Evolutionary conservation across 2,113 vertebrate species (phyloP).

Genomic region (Haemorhous mexicanus): DNA sequence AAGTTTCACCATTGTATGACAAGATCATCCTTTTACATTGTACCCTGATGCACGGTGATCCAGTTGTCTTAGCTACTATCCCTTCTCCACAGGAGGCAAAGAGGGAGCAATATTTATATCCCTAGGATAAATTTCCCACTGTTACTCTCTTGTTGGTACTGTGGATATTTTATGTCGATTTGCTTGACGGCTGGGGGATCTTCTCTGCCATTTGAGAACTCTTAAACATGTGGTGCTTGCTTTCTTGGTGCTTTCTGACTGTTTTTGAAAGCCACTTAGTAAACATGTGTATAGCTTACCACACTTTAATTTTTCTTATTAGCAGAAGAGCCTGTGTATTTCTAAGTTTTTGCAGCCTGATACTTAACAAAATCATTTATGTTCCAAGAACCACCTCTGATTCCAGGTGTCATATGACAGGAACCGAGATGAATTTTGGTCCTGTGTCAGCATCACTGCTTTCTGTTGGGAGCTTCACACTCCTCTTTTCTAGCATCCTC

Average conservation of each 20-base stretch:
- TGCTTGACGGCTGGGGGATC: not conserved
- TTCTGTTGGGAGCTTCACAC: not conserved
- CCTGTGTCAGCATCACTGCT: not conserved
- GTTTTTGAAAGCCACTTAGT: not conserved
- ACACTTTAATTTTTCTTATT: not conserved
- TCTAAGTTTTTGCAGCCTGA: not conserved
- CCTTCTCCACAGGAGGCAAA: not conserved
- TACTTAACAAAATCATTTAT: not conserved
- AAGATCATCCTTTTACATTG: not conserved
- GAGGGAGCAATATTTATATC: not conserved
- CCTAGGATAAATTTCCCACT: not conserved
- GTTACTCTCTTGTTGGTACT: not conserved
- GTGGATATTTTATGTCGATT: not conserved
- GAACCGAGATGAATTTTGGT: not conserved
- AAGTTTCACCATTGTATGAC: not conserved
- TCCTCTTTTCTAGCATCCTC: not conserved
- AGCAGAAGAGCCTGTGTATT: not conserved
- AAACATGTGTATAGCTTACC: not conserved
- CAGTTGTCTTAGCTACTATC: not conserved
- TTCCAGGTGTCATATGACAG: not conserved
- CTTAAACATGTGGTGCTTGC: not conserved
- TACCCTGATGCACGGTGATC: not conserved
- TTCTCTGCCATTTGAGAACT: not conserved
- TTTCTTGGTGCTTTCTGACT: not conserved
- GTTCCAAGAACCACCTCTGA: not conserved